phyloP scores from a whole-genome alignment of 2,113 vertebrate genomes.

The Procavia capensis region DNA sequence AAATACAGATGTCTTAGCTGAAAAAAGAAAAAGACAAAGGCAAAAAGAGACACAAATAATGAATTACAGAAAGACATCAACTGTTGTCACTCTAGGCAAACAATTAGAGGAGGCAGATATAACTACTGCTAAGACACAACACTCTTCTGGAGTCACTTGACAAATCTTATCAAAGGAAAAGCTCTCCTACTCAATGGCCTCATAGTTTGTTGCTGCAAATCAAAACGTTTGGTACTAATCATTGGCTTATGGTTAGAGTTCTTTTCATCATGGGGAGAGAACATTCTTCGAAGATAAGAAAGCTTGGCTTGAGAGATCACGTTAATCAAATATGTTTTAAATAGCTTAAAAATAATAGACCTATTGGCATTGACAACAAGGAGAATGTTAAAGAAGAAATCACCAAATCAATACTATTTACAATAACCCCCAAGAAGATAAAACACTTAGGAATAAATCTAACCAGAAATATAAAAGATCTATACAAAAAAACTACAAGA shows the following conservation, averaged over 20 bases:
- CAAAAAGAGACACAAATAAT: neutral
- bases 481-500: too few relatives aligned
- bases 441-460: too few relatives aligned
- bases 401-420: too few relatives aligned
- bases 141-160: neutral
- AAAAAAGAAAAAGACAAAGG: neutral
- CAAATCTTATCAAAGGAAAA: neutral
- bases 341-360: neutral
- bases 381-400: too few relatives aligned
- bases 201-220: neutral
- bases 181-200: neutral
- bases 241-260: neutral
- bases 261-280: neutral
- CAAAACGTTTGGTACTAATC: slow-evolving; percentile 15
- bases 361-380: too few relatives aligned
- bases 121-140: neutral
- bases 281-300: slow-evolving; percentile 17
- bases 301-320: neutral
- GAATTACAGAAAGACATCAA: neutral
- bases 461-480: too few relatives aligned
- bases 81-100: neutral
- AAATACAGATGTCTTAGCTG: slow-evolving; percentile 6
- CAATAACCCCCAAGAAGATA: too few relatives aligned
- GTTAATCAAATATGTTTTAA: neutral
- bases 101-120: neutral